Base-by-base conservation (phyloP, 2,888 invertebrate genomes). In the Tortrix viridana region DNA sequence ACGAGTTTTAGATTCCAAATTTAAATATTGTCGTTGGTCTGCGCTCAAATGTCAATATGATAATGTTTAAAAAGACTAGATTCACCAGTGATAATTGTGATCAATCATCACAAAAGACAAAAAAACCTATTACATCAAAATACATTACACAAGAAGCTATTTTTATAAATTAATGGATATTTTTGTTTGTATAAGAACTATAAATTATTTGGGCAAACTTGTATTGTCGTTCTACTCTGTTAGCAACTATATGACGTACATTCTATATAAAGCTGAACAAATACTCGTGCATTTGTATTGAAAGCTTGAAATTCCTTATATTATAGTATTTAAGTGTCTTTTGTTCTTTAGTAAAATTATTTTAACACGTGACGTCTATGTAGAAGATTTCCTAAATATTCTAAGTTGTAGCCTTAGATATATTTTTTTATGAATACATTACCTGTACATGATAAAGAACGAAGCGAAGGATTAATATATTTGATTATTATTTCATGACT, bases 181-280 rank as follows among this genome's bases (percentile, higher is more conserved):
- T 9, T 26, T 0, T 26, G 9, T 26, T 26, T 26, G 26, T 26
- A 26, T 26, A 26, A 9, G 9, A 2, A 9, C 26, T 26, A 26
- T 26, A 49, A 49, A 49, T 26, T 18, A 4, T 48, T 26, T 1
- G 12, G 5, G 9, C 3, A 26, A 22, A n/a, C 12, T 16, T 16
- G 5, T 32, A 49, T 49, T 49, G 49, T 49, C 18, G 12, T 48
- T 6, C 18, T 1, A 32, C 32, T 49, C 18, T 5, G 32, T 32
- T 49, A 16, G 32, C 18, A 49, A 52, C 52, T 12, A n/a, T 14
- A 18, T 52, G 52, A 52, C 52, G 52, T 38, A 18, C 49, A 32
- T 49, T 32, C 18, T 32, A 38, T 20, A 38, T 6, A 19, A 38
- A 22, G 2, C 52, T 52, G 52, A 7, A 20, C 38, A 52, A 52